phyloP scores from a whole-genome alignment of 2,113 vertebrate species.

The Puffinus mauretanicus region DNA sequence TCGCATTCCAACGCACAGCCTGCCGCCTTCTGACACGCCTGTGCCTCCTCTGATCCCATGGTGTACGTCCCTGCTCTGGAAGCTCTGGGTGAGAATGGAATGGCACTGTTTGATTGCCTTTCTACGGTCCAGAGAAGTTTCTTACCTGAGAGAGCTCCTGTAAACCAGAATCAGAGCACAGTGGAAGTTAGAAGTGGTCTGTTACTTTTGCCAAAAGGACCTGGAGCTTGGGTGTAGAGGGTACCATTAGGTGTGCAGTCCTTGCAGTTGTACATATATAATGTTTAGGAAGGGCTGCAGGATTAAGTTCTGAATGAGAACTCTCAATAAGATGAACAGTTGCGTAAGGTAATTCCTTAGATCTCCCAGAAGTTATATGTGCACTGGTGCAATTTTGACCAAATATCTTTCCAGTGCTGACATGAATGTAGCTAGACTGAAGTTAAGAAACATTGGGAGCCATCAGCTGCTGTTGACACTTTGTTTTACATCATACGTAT shows the following conservation, averaged over 20 bases:
- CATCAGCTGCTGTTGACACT: background rate
- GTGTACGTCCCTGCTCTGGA: background rate
- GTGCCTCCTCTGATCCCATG: too few relatives aligned
- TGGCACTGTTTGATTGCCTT: background rate
- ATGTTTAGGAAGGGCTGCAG: background rate
- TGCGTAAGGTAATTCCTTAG: background rate
- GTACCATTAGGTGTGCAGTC: background rate
- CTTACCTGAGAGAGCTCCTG: background rate
- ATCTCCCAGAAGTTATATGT: background rate
- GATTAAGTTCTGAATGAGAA: background rate
- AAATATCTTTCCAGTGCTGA: background rate
- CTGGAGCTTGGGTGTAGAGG: background rate
- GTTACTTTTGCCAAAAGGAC: background rate
- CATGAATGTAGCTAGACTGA: background rate
- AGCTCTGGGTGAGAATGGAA: background rate
- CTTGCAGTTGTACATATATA: background rate
- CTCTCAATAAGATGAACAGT: accelerated
- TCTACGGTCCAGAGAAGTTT: background rate
- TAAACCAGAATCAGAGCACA: background rate
- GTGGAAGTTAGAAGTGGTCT: background rate
- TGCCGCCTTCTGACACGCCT: accelerated
- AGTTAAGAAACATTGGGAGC: background rate
- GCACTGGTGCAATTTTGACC: background rate
- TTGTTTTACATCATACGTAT: background rate
- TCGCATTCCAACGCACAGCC: background rate